Evolutionary conservation across 2,113 vertebrate species (phyloP).

Genomic region (Hucho hucho): DNA sequence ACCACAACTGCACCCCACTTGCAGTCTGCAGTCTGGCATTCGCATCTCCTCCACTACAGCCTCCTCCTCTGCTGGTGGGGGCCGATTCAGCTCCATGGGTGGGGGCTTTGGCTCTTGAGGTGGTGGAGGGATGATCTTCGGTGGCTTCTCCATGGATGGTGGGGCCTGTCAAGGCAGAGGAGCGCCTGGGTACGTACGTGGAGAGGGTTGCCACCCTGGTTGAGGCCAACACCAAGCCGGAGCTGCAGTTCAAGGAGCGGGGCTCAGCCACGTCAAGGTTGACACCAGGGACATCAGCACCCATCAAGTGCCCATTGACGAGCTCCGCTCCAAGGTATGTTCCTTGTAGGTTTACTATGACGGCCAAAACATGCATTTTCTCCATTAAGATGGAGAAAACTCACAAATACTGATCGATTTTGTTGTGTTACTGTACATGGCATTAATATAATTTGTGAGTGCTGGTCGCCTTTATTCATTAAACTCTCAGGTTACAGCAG

Average conservation of each 20-base stretch:
- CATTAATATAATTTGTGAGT: background rate
- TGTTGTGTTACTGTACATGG: background rate
- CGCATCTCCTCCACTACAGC: slow-evolving; percentile 17
- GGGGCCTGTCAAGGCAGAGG: background rate
- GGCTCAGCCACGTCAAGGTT: slow-evolving; percentile 6
- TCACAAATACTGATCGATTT: background rate
- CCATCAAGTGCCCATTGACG: too few species aligned
- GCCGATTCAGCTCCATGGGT: background rate
- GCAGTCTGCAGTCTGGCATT: too few species aligned
- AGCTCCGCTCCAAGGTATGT: slow-evolving; percentile 15
- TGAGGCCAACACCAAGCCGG: slow-evolving; percentile 73
- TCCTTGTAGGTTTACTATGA: background rate
- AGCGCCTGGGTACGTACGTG: slow-evolving; percentile 72
- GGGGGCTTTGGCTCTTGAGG: slow-evolving; percentile 31
- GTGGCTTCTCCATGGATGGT: slow-evolving; percentile 12
- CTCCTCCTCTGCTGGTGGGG: slow-evolving; percentile 12
- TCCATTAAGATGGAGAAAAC: background rate
- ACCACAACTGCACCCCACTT: background rate
- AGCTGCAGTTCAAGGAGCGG: slow-evolving; percentile 75
- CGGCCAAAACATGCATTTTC: background rate
- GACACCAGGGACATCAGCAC: slow-evolving; percentile 7
- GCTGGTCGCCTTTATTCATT: background rate
- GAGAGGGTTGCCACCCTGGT: slow-evolving; percentile 77
- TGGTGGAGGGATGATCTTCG: slow-evolving; percentile 12
- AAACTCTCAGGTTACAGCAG: background rate